Conservation (phyloP, 2,113 vertebrate species). For the Ceratotherium simum region DNA sequence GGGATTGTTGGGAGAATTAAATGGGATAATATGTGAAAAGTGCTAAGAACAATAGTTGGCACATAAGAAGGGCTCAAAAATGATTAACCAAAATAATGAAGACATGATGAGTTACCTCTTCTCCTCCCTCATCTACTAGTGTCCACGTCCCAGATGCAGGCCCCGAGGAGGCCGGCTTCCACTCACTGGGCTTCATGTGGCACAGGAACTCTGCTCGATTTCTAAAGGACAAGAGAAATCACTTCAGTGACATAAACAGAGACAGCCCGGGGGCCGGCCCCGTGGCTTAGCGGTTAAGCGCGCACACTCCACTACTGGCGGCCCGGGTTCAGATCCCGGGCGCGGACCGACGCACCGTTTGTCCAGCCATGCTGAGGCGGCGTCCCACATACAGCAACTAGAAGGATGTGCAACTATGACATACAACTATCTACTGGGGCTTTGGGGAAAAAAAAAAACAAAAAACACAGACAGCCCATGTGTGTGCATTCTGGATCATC, state of each 20-base stretch:
- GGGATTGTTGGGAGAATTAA: neutral
- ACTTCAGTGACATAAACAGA: neutral
- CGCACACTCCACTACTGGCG: no score
- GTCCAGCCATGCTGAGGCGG: no score
- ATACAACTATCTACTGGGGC: no score
- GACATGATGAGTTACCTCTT: slow-evolving; percentile 90
- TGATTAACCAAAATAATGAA: neutral
- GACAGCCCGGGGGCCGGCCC: neutral
- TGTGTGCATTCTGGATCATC: neutral
- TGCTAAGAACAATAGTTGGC: neutral
- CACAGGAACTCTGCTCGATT: slow-evolving; percentile 95
- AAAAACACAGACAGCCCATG: neutral
- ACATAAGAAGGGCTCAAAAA: neutral
- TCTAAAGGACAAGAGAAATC: slow-evolving; percentile 82
- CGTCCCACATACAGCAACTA: no score
- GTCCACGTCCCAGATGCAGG: slow-evolving; percentile 96
- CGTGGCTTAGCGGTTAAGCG: no score
- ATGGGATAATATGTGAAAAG: neutral
- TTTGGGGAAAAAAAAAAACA: no score
- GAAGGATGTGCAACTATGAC: no score
- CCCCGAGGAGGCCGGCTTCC: slow-evolving; percentile 88
- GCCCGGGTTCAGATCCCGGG: no score
- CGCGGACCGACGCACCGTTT: no score
- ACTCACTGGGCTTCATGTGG: slow-evolving; percentile 95
- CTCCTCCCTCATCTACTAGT: slow-evolving; percentile 97